Evolutionary conservation across 2,888 invertebrate species (phyloP), one percentile per base, ranked within the genome.

Genomic region (Volucella zonaria): DNA sequence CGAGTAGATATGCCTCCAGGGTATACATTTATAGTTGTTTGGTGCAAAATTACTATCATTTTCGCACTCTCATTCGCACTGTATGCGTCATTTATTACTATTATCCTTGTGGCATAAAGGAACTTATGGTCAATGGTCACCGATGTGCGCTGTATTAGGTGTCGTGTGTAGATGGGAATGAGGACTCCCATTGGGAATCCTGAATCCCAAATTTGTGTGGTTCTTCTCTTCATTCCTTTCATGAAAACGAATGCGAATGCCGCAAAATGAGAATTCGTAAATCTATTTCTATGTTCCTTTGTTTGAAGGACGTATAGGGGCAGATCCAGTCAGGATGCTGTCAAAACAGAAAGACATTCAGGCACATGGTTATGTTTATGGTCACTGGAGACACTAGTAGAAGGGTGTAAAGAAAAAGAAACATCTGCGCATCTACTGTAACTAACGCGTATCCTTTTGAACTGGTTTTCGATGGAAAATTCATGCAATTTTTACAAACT

Each of bases 31-130:
- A 31, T 79, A 47, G 61, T 83, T 70, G 11, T 47, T 54, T 31
- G n/a, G 9, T 42, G 51, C 40, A 58, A 64, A 45, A 64, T 51
- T 18, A 80, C 62, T 64, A 45, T 51, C 51, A 70, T 74, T 82
- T 31, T 82, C 52, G 74, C 78, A 82, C n/a, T 70, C 67, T 45
- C 62, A 82, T 77, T 82, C 73, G 73, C 67, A 74, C 78, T 78
- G 10, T 56, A 31, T 8, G 58, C 66, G 64, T 54, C 74, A 83
- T 83, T 83, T 75, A 75, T 83, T 75, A 79, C 74, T 83, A 79
- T 82, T 82, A 78, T 82, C 74, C 68, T 78, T 68, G 67, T 74
- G 68, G 64, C 68, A 70, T 47, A 6, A 15, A 31, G 49, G 64
- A 62, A 58, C 68, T 64, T 75, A 64, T 74, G 74, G 78, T 56